Base-by-base conservation (phyloP, 1,140 invertebrate species). In the Apis florea region DNA sequence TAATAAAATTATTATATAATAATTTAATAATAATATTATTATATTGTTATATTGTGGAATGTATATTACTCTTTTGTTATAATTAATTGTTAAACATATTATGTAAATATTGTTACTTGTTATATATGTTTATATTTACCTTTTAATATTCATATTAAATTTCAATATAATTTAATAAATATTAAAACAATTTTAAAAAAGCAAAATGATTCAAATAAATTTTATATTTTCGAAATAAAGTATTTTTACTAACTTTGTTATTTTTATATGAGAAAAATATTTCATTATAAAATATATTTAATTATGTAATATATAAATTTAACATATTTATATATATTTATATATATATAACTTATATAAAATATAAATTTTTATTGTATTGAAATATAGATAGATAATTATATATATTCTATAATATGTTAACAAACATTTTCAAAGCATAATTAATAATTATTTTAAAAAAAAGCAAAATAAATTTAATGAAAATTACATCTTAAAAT, bases 231-330 rank as follows among this genome's bases (percentile, higher is more conserved):
- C 5, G n/a, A 54, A 70, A 54, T 75, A 75, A 53, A 75, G 26
- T 53, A 13, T 12, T 15, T 53, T 53, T 53, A 77, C n/a, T 82
- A 72, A 84, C 69, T 84, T 67, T 58, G 63, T 51, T 83, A 79
- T 66, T 24, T 1, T 54, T 54, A 54, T 21, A 53, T 70, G 3
- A n/a, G 59, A 69, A 54, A 71, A 61, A 75, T 85, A 76, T 81
- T 74, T 54, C 53, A 56, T 70, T 69, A 83, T 6, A 80, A 68
- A 17, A 72, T 68, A 84, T 53, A 71, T 40, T 49, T 63, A 71
- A 51, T 79, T 79, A 81, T 75, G 31, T 59, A 84, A 54, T 66
- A 71, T 81, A 85, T 31, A 76, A 75, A 85, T 66, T 80, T 40
- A 53, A 84, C 24, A 84, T 64, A 73, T 69, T 59, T 59, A 59